Conservation (phyloP, 2,888 invertebrate genomes). For the Lagria hirta region DNA sequence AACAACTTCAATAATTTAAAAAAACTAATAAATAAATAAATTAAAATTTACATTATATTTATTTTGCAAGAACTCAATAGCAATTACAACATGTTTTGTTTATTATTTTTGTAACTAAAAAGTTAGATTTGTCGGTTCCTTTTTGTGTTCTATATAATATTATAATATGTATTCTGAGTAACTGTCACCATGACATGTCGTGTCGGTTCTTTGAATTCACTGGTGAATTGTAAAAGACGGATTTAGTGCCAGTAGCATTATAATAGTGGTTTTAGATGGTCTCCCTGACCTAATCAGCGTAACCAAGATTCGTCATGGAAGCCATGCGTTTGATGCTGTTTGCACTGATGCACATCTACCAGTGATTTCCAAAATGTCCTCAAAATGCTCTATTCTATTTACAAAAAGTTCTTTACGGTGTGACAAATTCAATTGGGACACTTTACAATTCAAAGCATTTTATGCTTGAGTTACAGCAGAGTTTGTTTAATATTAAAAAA, state of each 20-base stretch:
- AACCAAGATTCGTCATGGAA: conserved; percentile 35
- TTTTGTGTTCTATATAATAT: no score
- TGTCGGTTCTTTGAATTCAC: conserved; percentile 30
- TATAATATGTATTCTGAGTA: no score
- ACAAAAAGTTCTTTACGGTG: not conserved
- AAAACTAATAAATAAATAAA: no score
- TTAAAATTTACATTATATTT: no score
- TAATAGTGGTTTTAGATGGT: conserved; percentile 24
- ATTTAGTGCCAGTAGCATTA: conserved; percentile 29
- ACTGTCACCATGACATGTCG: conserved; percentile 31
- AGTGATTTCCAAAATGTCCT: conserved; percentile 27
- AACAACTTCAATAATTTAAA: no score
- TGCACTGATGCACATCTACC: conserved; percentile 15
- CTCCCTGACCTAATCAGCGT: conserved; percentile 33
- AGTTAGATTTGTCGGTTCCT: no score
- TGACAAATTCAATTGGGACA: not conserved
- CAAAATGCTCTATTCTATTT: not conserved
- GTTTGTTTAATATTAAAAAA: conserved; percentile 1
- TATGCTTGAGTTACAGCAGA: not conserved
- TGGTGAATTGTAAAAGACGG: conserved; percentile 30
- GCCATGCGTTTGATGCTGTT: conserved; percentile 14
- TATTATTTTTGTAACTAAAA: no score
- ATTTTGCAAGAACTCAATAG: no score
- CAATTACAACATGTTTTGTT: no score
- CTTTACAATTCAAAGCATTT: not conserved